Base-by-base conservation (phyloP, 2,888 invertebrate genomes). In the Eupithecia vulgata region DNA sequence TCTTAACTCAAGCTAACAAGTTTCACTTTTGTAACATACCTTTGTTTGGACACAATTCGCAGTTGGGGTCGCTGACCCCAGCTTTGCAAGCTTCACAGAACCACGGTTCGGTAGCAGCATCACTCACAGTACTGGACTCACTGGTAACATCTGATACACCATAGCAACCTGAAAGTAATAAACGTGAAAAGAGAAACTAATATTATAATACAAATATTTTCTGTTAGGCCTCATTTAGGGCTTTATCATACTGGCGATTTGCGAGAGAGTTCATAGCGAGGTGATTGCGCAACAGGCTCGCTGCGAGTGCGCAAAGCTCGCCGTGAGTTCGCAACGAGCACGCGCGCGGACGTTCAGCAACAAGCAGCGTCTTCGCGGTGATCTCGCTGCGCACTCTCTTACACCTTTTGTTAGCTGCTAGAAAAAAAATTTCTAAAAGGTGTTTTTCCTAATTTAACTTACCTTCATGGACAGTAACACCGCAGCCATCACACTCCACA, bases 1-100 rank as follows among this genome's bases (percentile, higher is more conserved):
- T 57, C 25, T 40, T 40, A 68, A 67, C 35, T 34, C 10, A 15
- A 48, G n/a, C n/a, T 6, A 17, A 61, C n/a, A 25, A 62, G 35
- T 45, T 62, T 45, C 37, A 52, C 25, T 64, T 57, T 5, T 57
- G 25, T 57, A 37, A 37, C 10, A 65, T 86, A 92, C 96, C 97
- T 86, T 95, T 96, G 88, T 98, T 99, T 0, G 99, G 99, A 87
- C 99, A 99, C 21, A 99, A 94, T 92, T 99, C 99, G 90, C 99
- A 99, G 52, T 96, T 96, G 0, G 99, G 99, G 88, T 97, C 97
- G 17, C 95, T 96, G 17, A 98, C 96, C 0, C 98, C 98, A 30
- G 98, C 98, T 83, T 98, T 97, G 86, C 99, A 99, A 7, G 99
- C 98, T 90, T 99, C 99, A 94, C 99, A 99, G 91, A 99, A 99